Evolutionary conservation across 1,140 invertebrate genomes (phyloP).

Genomic region (Dendroctonus ponderosae): DNA sequence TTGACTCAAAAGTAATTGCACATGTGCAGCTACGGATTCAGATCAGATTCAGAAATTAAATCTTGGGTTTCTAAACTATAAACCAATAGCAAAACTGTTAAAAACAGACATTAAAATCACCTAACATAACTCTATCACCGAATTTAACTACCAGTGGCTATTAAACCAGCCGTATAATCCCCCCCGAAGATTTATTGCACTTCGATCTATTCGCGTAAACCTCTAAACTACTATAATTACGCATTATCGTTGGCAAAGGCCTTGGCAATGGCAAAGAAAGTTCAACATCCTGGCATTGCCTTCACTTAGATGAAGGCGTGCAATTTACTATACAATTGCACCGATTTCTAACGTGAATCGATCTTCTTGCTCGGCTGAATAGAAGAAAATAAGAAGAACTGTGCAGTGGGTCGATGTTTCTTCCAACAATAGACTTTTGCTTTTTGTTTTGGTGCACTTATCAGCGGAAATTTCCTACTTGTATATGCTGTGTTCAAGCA

Average conservation of each 20-base stretch:
- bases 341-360: constrained; percentile 19
- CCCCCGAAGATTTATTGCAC: too few species aligned
- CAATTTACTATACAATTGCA: constrained; percentile 26
- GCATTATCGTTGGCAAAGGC: background rate
- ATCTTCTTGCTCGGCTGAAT: constrained; percentile 16
- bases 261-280: constrained; percentile 25
- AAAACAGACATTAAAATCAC: too few species aligned
- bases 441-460: background rate
- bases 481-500: background rate
- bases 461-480: background rate
- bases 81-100: too few species aligned
- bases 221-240: too few species aligned
- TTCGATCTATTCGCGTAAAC: too few species aligned
- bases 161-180: too few species aligned
- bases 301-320: constrained; percentile 18
- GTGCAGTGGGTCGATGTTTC: constrained; percentile 1
- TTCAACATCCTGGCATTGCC: constrained; percentile 20
- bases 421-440: constrained; percentile 10
- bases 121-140: too few species aligned
- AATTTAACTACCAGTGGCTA: too few species aligned
- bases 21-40: too few species aligned
- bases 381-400: constrained; percentile 12
- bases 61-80: too few species aligned
- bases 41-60: too few species aligned
- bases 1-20: too few species aligned